Conservation (phyloP, 2,888 invertebrate genomes). For the Tetramorium bicarinatum region DNA sequence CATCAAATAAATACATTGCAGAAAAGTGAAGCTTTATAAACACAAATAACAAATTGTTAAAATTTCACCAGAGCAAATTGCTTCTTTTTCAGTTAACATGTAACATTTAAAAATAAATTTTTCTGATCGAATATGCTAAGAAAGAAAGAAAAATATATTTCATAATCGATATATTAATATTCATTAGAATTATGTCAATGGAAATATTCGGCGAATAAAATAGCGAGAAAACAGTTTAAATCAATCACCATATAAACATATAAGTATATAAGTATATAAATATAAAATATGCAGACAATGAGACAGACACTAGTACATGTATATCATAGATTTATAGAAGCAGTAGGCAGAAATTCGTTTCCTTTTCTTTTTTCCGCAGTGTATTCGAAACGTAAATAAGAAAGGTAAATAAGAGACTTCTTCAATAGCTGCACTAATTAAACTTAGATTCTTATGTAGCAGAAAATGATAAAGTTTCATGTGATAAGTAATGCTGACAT, state of each 20-base stretch:
- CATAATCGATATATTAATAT: neutral
- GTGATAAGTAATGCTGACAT: neutral
- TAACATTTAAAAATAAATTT: neutral
- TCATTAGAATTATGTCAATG: neutral
- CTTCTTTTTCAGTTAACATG: neutral
- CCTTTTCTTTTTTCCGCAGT: neutral
- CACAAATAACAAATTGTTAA: constrained; percentile 6
- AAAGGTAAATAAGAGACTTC: neutral
- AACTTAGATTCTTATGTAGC: neutral
- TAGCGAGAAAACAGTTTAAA: neutral
- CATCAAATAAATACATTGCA: neutral
- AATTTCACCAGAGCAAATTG: neutral
- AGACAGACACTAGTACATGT: neutral
- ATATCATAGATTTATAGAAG: neutral
- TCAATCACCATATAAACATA: neutral
- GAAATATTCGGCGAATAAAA: neutral
- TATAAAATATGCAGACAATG: neutral
- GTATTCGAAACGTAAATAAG: neutral
- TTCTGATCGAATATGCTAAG: neutral
- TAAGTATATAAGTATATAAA: neutral
- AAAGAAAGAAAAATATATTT: neutral
- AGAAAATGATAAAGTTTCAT: neutral
- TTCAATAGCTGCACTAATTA: neutral
- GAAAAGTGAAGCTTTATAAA: constrained; percentile 16
- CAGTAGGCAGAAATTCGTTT: neutral